Conservation (phyloP, 2,113 vertebrate species). For the Limanda limanda region DNA sequence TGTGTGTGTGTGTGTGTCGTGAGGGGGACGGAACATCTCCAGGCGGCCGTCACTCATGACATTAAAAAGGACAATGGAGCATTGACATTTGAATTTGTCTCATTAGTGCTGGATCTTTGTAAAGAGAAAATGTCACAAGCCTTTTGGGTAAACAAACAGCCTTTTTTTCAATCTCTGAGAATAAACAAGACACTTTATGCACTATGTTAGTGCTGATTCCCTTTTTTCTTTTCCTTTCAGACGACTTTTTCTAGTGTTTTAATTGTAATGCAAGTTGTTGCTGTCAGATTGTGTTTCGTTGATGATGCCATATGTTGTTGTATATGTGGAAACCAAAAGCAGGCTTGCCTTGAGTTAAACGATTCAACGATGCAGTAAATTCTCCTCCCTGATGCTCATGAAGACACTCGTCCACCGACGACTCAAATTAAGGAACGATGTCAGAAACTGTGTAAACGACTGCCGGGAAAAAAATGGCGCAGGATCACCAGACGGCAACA, state of each 20-base stretch:
- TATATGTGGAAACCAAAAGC: constrained; percentile 77
- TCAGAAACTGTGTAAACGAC: not conserved
- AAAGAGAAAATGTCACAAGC: constrained; percentile 49
- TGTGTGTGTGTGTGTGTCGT: constrained; percentile 15
- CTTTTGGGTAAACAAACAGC: constrained; percentile 59
- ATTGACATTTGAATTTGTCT: constrained; percentile 59
- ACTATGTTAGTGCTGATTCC: constrained; percentile 96
- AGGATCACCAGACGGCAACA: constrained; percentile 1
- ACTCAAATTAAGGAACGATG: constrained; percentile 1
- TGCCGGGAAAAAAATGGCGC: not conserved
- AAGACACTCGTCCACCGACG: not conserved
- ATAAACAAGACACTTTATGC: constrained; percentile 80
- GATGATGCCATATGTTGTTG: constrained; percentile 80
- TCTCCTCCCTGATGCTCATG: constrained; percentile 12
- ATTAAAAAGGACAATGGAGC: constrained; percentile 38
- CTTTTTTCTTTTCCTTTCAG: constrained; percentile 81
- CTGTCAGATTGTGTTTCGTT: constrained; percentile 77
- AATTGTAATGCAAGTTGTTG: constrained; percentile 83
- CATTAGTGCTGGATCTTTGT: constrained; percentile 62
- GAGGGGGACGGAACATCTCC: constrained; percentile 7
- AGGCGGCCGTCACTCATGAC: constrained; percentile 17
- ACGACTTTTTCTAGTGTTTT: constrained; percentile 91
- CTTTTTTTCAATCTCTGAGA: constrained; percentile 62
- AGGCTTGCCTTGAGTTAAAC: constrained; percentile 68
- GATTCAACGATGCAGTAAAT: constrained; percentile 50